These are phyloP conservation scores for Stichodactyla helianthus DNA, from an alignment of 64 coral and sea anemone species.

Conservation along the genomic window DNA sequence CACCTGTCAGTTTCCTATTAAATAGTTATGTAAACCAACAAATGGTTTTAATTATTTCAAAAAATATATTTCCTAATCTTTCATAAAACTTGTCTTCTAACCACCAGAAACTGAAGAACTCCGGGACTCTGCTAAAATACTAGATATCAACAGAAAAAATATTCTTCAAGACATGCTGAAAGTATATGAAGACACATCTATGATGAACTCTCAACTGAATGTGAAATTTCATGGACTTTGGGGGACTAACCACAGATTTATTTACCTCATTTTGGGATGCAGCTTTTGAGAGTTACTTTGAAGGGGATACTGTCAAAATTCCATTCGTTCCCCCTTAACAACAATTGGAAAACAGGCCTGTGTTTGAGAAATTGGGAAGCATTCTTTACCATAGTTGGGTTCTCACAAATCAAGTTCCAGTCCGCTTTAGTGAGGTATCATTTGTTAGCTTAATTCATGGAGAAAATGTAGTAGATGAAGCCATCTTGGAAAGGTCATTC, in stretches of 20 bases:
- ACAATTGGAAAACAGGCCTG: background rate
- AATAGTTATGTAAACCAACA: too few species aligned
- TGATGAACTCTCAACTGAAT: conserved; percentile 20
- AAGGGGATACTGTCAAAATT: conserved; percentile 41
- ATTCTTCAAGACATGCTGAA: conserved; percentile 42
- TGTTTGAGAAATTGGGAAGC: conserved; percentile 12
- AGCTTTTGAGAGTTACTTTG: conserved; percentile 32
- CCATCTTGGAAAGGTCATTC: conserved; percentile 25
- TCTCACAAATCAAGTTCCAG: conserved; percentile 39
- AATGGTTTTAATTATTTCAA: too few species aligned
- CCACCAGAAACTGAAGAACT: too few species aligned
- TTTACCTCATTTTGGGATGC: conserved; percentile 40
- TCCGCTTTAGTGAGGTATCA: conserved; percentile 29
- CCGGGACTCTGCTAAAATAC: too few species aligned
- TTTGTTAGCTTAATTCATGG: conserved; percentile 29
- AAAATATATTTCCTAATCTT: too few species aligned
- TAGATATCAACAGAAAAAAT: conserved; percentile 6
- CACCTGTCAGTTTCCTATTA: too few species aligned
- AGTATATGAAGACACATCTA: conserved; percentile 12
- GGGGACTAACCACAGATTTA: conserved; percentile 34
- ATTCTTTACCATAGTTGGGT: conserved; percentile 35
- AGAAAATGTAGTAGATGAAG: conserved; percentile 29
- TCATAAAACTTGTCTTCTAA: too few species aligned
- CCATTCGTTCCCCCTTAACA: too few species aligned
- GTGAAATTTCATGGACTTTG: conserved; percentile 46